These are phyloP conservation scores for Nannoperca obscura DNA, from an alignment of 2,797 vertebrate species.

Conservation along the genomic window DNA sequence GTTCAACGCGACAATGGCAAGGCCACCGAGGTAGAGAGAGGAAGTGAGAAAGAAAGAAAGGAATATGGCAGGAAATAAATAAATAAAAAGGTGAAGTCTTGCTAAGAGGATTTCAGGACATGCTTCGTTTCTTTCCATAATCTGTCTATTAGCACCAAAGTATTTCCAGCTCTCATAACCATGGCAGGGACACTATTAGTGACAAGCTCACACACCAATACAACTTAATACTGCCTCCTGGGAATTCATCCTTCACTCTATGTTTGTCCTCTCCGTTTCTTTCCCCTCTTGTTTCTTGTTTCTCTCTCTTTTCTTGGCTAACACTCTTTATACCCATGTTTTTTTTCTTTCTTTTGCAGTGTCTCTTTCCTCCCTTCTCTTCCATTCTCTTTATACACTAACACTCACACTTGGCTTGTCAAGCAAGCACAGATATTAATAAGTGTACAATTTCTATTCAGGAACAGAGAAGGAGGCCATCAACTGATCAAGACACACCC, in stretches of 20 bases:
- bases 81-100: slow-evolving; percentile 80
- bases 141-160: slow-evolving; percentile 89
- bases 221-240: slow-evolving; percentile 80
- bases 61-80: slow-evolving; percentile 83
- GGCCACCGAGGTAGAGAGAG: slow-evolving; percentile 74
- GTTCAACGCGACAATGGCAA: slow-evolving; percentile 77
- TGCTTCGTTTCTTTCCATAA: slow-evolving; percentile 88
- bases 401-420: slow-evolving; percentile 61
- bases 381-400: slow-evolving; percentile 23
- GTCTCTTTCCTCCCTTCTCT: slow-evolving; percentile 5
- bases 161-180: slow-evolving; percentile 86
- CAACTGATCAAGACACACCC: slow-evolving; percentile 55
- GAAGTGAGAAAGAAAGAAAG: slow-evolving; percentile 58
- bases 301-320: slow-evolving; percentile 39
- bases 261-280: slow-evolving; percentile 53
- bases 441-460: slow-evolving; percentile 75
- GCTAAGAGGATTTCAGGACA: slow-evolving; percentile 88
- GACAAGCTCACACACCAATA: slow-evolving; percentile 82
- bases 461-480: slow-evolving; percentile 61
- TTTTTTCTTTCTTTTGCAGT: slow-evolving; percentile 8
- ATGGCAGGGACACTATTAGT: slow-evolving; percentile 85
- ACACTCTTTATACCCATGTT: slow-evolving; percentile 26
- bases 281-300: slow-evolving; percentile 25
- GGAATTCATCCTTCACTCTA: slow-evolving; percentile 75
- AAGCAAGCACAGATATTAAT: slow-evolving; percentile 72